Conservation (phyloP, 1,140 invertebrate species). For the Papilio polyxenes region DNA sequence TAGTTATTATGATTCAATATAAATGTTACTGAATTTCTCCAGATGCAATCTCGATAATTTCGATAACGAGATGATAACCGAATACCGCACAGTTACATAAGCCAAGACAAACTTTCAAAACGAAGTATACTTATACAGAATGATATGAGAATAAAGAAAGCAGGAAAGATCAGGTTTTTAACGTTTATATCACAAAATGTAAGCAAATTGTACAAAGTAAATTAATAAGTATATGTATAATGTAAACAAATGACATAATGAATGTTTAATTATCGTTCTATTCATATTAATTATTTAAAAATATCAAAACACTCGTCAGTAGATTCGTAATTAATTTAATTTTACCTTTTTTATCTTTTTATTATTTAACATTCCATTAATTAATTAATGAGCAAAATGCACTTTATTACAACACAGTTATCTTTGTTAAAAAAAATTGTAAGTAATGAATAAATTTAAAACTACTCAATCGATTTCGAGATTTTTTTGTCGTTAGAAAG, state of each 20-base stretch:
- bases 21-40: neutral
- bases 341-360: neutral
- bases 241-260: neutral
- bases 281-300: neutral
- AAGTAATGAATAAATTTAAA: too few relatives aligned
- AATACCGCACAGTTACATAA: conserved; percentile 26
- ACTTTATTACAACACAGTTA: neutral
- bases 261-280: too few relatives aligned
- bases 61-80: conserved; percentile 27
- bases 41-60: conserved; percentile 22
- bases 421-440: too few relatives aligned
- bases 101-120: conserved; percentile 28
- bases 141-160: conserved; percentile 25
- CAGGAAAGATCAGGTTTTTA: conserved; percentile 2
- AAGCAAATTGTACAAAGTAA: neutral
- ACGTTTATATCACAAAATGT: neutral
- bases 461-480: too few relatives aligned
- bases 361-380: neutral
- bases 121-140: conserved; percentile 1
- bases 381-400: neutral
- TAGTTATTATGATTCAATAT: neutral
- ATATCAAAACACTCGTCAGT: neutral
- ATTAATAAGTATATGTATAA: neutral
- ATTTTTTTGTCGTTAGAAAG: too few relatives aligned
- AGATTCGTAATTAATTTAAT: neutral